phyloP scores from a whole-genome alignment of 1,140 invertebrate genomes.

The Nephotettix cincticeps region DNA sequence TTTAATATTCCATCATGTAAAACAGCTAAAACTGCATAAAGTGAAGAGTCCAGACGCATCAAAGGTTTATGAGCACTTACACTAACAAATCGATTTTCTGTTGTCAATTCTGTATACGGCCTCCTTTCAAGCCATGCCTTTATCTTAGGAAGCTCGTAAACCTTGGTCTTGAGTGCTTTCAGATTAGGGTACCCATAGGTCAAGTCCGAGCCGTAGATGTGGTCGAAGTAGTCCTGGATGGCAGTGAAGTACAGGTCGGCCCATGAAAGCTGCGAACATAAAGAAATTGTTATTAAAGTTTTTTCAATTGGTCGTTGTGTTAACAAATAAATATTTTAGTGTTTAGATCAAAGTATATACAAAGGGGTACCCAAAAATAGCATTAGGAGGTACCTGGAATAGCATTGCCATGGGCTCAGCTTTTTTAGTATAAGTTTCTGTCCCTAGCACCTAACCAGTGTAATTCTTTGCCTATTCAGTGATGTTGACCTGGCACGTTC shows the following conservation, averaged over 20 bases:
- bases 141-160: slow-evolving; percentile 45
- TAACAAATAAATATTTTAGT: too few species aligned
- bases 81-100: too few species aligned
- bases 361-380: background rate
- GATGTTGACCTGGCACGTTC: too few species aligned
- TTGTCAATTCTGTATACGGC: slow-evolving; percentile 38
- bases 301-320: background rate
- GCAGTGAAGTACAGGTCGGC: slow-evolving; percentile 55
- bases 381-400: too few species aligned
- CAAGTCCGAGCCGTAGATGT: slow-evolving; percentile 55
- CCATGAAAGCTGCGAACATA: slow-evolving; percentile 46
- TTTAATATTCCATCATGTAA: too few species aligned
- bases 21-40: too few species aligned
- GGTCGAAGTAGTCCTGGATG: slow-evolving; percentile 59
- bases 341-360: background rate
- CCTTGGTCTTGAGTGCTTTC: slow-evolving; percentile 45
- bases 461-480: too few species aligned
- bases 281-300: background rate
- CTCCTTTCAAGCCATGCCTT: slow-evolving; percentile 49
- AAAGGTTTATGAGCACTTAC: too few species aligned
- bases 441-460: too few species aligned
- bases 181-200: slow-evolving; percentile 53
- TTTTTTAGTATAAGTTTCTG: too few species aligned
- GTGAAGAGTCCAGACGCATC: too few species aligned
- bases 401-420: too few species aligned